These are phyloP conservation scores for Drosophila mettleri DNA, from an alignment of 2,888 invertebrate genomes.

Conservation along the genomic window DNA sequence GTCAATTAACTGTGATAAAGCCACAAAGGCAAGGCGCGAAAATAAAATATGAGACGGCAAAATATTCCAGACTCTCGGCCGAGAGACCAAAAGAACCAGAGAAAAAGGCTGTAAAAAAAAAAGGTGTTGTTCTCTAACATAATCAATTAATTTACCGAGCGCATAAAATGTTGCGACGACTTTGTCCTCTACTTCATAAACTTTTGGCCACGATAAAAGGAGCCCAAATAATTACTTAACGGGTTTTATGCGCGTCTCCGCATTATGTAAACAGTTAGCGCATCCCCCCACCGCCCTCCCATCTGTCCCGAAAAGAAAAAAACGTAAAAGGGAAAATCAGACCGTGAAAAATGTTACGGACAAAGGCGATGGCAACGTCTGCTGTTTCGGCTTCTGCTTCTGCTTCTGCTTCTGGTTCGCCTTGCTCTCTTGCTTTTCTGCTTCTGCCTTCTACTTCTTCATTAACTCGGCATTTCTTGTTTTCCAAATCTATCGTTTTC, in stretches of 20 bases:
- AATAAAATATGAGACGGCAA: slow-evolving; percentile 33
- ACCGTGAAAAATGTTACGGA: slow-evolving; percentile 53
- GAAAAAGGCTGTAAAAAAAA: slow-evolving; percentile 14
- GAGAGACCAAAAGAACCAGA: not conserved
- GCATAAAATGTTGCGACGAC: slow-evolving; percentile 57
- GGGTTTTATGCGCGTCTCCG: slow-evolving; percentile 65
- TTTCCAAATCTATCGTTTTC: no score
- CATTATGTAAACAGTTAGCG: slow-evolving; percentile 63
- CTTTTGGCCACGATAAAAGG: slow-evolving; percentile 22
- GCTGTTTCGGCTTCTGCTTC: slow-evolving; percentile 1
- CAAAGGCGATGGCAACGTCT: slow-evolving; percentile 21
- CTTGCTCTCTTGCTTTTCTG: no score
- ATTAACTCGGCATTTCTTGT: not conserved
- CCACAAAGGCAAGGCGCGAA: slow-evolving; percentile 43
- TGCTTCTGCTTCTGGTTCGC: not conserved
- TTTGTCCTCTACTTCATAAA: slow-evolving; percentile 58
- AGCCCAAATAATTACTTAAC: slow-evolving; percentile 67
- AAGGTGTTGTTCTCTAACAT: slow-evolving; percentile 55
- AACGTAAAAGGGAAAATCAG: slow-evolving; percentile 25
- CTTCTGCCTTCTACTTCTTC: not conserved
- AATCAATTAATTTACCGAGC: slow-evolving; percentile 63
- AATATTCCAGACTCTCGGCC: slow-evolving; percentile 1
- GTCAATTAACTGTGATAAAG: slow-evolving; percentile 43
- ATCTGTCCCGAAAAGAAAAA: not conserved
- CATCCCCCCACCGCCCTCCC: not conserved